Evolutionary conservation across 1,140 invertebrate genomes (phyloP).

Genomic region (Brachionus paranguensis): DNA sequence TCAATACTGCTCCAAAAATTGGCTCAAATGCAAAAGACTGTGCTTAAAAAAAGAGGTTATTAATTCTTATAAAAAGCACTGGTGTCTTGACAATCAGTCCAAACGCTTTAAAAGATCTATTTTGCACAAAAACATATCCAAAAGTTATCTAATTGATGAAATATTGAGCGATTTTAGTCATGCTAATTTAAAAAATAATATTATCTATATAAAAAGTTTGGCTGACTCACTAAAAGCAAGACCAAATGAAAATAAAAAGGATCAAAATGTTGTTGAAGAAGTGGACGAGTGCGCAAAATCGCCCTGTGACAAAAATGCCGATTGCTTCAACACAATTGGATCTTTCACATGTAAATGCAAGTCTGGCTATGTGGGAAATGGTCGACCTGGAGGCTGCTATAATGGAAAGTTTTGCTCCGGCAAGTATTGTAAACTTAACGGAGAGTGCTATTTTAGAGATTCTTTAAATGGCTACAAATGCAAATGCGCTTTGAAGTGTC

Average conservation of each 20-base stretch:
- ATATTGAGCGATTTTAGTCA: background rate
- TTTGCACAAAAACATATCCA: background rate
- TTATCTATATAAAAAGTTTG: background rate
- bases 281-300: constrained; percentile 76
- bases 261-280: constrained; percentile 57
- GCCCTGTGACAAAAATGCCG: constrained; percentile 71
- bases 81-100: constrained; percentile 21
- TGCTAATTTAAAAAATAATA: constrained; percentile 16
- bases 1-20: background rate
- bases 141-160: background rate
- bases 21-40: background rate
- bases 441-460: constrained; percentile 4
- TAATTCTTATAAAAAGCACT: constrained; percentile 27
- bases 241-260: background rate
- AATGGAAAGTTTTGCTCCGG: constrained; percentile 33
- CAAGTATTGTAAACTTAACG: constrained; percentile 13
- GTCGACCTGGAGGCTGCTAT: background rate
- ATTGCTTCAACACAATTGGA: constrained; percentile 68
- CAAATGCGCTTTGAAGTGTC: background rate
- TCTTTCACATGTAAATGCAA: constrained; percentile 52
- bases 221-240: constrained; percentile 27
- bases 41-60: background rate
- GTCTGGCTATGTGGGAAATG: constrained; percentile 49
- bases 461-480: constrained; percentile 19
- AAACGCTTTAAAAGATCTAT: background rate